Base-by-base conservation (phyloP, 2,888 invertebrate species). In the Bhutanitis thaidina region DNA sequence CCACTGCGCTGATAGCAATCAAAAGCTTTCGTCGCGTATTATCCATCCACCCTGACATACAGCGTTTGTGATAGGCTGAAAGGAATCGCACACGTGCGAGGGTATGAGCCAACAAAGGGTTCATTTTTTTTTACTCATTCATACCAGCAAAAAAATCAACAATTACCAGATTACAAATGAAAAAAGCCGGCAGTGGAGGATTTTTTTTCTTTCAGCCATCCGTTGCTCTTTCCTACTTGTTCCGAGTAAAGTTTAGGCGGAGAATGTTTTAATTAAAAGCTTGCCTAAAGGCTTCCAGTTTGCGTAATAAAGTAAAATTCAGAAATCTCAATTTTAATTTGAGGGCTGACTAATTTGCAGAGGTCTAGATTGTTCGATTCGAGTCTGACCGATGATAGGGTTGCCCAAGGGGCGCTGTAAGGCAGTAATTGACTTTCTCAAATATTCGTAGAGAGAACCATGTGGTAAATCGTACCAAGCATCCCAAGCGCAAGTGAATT, bases 121-220 rank as follows among this genome's bases (percentile, higher is more conserved):
- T 71, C 58, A 60, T 9, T 77, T 76, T 85, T 67, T 81, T 77
- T 27, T 27, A 27, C 5, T 20, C 67, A 66, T 76, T 73, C 67
- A 69, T 67, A 65, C 65, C 65, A 58, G 58, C 76, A 84, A 82
- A 69, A 85, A 81, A 72, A 39, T 43, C 69, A 71, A 85, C 85
- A 83, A 86, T 86, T 82, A 81, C 78, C 71, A 75, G 82, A 87
- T 88, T 84, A 87, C 76, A 75, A 74, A 77, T 10, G 32, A 77
- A 78, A 80, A 32, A 13, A 34, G 7, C 7, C 13, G 12, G 12
- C 34, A 7, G 5, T 34, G 34, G 7, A 72, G 67, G 71, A 20
- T 60, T 70, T 72, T 76, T 76, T 77, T 76, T 62, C 59, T 66
- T 69, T 72, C 67, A 63, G 69, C 71, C 64, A 63, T 10, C 12